Base-by-base conservation (phyloP, 2,113 vertebrate genomes). In the Falcunculus frontatus region DNA sequence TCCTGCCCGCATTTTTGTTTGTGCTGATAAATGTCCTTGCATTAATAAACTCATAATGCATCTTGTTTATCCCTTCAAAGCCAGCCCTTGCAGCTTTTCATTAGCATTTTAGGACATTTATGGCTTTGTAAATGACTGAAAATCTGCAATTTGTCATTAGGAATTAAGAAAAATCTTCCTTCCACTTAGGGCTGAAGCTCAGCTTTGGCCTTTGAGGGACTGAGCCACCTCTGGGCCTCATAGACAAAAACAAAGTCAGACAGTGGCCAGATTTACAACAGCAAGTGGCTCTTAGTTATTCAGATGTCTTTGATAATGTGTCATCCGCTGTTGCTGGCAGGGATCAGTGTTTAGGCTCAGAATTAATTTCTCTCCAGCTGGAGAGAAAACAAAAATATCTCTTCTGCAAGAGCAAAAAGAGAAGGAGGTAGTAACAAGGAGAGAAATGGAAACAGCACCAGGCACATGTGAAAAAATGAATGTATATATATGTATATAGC, bases 241-340 rank as follows among this genome's bases (percentile, higher is more conserved):
- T 23, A 93, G 94, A 96, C 91, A 89, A 83, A 97, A 95, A 59
- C 92, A 39, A 90, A 96, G 55, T 93, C 83, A 96, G 96, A 94
- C 96, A 95, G 85, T 84, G 82, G 91, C 89, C 94, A 96, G 91
- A 97, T 96, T 97, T 95, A 92, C 90, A 90, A 74, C 88, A 96
- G 97, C 78, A 95, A 97, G 90, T 91, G 79, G 32, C 85, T 96
- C 82, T 95, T 94, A 49, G 69, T 95, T 96, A 88, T 89, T 96
- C 75, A 79, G 76, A 74, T 96, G 86, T 93, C 90, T 97, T 87
- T 94, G 95, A 85, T 93, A 96, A 93, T 39, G 69, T 94, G 86
- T 96, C 94, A 93, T 88, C 91, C 1, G 0, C 70, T 95, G 47
- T 90, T 94, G 93, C 93, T 97, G 93, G 85, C 68, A 80, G 90